Percentiles rank a stretch among this genome's conserved stretches.
Conservation (phyloP, 2,888 invertebrate genomes). For the Ashinkailepas kermadecensis region DNA sequence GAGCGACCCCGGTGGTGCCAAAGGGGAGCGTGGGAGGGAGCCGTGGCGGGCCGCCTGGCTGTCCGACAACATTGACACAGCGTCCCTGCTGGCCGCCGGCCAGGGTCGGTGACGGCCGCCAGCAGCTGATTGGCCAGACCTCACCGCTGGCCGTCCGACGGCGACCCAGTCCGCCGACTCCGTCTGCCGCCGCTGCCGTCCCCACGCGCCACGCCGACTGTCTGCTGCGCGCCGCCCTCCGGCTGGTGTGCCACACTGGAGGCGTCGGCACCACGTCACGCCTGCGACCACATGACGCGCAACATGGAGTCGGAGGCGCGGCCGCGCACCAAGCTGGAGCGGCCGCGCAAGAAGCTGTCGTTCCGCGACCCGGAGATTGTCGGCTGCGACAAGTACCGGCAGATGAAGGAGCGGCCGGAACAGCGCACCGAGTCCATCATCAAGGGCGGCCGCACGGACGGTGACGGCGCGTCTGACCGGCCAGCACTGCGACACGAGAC, state of each 20-base stretch:
- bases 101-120: not conserved
- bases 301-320: constrained; percentile 11
- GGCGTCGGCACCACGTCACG: not conserved
- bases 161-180: not conserved
- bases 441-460: not conserved
- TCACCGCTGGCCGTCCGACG: not conserved
- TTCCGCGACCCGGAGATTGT: constrained; percentile 77
- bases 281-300: not conserved
- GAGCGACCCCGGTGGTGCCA: too few relatives aligned
- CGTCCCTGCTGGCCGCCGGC: not conserved
- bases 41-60: too few relatives aligned
- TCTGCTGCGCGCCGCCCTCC: too few relatives aligned
- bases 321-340: constrained; percentile 43
- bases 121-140: not conserved
- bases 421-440: not conserved
- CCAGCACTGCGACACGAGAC: too few relatives aligned
- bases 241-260: not conserved
- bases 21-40: too few relatives aligned
- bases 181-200: not conserved
- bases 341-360: constrained; percentile 75
- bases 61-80: not conserved
- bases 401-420: not conserved
- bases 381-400: constrained; percentile 37
- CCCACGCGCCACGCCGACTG: not conserved
- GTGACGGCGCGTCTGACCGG: constrained; percentile 24